Evolutionary conservation across 2,113 vertebrate genomes (phyloP).

Genomic region (Dasyornis broadbenti): DNA sequence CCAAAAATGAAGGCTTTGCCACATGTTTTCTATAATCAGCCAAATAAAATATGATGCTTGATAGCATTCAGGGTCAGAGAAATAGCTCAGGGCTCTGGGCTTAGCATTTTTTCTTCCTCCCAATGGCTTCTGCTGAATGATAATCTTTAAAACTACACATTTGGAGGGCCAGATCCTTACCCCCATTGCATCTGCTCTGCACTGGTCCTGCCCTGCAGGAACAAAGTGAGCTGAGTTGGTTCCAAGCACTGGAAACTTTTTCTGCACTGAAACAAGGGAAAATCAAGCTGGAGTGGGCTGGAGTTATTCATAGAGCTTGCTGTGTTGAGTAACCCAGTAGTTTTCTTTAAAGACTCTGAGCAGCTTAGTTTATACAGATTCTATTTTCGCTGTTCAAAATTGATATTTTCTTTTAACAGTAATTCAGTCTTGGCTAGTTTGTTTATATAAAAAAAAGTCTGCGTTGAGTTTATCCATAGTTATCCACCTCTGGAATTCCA

Average conservation of each 20-base stretch:
- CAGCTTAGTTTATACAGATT: not conserved
- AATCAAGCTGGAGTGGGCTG: not conserved
- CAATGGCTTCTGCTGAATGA: not conserved
- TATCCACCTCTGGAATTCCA: not conserved
- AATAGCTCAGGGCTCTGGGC: not conserved
- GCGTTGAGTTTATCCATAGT: not conserved
- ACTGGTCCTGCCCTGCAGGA: not conserved
- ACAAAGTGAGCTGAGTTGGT: not conserved
- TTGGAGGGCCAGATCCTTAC: not conserved
- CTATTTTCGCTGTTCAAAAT: not conserved
- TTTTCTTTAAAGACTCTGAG: not conserved
- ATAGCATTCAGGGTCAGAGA: not conserved
- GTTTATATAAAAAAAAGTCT: not conserved
- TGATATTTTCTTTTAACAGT: not conserved
- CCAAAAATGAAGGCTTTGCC: not conserved
- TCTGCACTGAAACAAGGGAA: not conserved
- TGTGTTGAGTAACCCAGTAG: not conserved
- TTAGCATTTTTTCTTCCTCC: not conserved
- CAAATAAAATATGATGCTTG: conserved; percentile 38
- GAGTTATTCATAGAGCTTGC: not conserved
- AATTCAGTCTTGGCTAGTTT: not conserved
- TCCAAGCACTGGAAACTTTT: not conserved
- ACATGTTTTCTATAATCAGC: not conserved
- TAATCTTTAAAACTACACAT: not conserved
- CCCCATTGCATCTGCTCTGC: not conserved